A percentile compares a stretch with the other conserved stretches of the same genome.
phyloP scores from a whole-genome alignment of 2,888 invertebrate genomes.

The Neocrepidodera transversa region DNA sequence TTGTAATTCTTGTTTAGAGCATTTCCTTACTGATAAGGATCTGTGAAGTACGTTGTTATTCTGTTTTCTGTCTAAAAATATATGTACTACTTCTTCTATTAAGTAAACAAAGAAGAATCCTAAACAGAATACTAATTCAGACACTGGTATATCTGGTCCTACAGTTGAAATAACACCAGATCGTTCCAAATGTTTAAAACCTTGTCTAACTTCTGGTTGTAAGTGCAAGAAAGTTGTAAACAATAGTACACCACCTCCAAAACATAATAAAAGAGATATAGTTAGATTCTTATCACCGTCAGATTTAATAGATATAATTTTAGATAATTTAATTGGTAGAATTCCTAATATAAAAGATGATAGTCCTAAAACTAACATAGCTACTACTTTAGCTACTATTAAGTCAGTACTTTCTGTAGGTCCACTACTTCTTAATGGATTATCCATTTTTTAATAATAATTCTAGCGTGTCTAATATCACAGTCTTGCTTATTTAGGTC shows the following conservation, averaged over 20 bases:
- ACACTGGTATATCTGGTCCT: slow-evolving; percentile 62
- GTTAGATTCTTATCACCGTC: slow-evolving; percentile 61
- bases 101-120: slow-evolving; percentile 72
- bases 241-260: slow-evolving; percentile 71
- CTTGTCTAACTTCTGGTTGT: slow-evolving; percentile 70
- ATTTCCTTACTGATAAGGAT: slow-evolving; percentile 63
- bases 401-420: slow-evolving; percentile 48
- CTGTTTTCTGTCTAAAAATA: slow-evolving; percentile 61
- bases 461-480: no score
- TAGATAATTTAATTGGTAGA: slow-evolving; percentile 61
- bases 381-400: slow-evolving; percentile 65
- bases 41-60: slow-evolving; percentile 53
- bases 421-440: slow-evolving; percentile 26
- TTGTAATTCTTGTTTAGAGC: slow-evolving; percentile 57
- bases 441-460: slow-evolving; percentile 15
- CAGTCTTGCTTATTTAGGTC: not conserved
- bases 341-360: slow-evolving; percentile 67
- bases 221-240: slow-evolving; percentile 71
- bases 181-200: slow-evolving; percentile 61
- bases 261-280: slow-evolving; percentile 67
- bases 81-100: slow-evolving; percentile 69
- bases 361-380: slow-evolving; percentile 67
- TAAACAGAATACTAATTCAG: slow-evolving; percentile 67
- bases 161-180: slow-evolving; percentile 60
- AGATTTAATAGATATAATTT: slow-evolving; percentile 54